Conservation (phyloP, 2,888 invertebrate species). For the Spilarctia lutea region DNA sequence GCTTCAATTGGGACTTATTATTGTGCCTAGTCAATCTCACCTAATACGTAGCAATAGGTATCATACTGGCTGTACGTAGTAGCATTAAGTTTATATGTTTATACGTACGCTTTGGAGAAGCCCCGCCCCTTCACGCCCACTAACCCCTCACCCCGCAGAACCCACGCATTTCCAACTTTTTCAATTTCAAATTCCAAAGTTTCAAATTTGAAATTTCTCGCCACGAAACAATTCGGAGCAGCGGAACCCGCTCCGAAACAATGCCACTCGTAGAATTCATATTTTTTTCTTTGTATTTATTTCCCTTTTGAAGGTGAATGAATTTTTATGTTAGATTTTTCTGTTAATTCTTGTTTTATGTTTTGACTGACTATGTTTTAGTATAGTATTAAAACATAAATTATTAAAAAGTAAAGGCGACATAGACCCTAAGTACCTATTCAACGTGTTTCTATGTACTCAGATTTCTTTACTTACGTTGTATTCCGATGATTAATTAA, state of each 20-base stretch:
- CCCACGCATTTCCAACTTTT: conserved; percentile 60
- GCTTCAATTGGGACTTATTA: background rate
- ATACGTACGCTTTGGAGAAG: conserved; percentile 56
- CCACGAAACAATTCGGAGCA: conserved; percentile 66
- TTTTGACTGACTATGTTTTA: background rate
- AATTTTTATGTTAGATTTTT: conserved; percentile 22
- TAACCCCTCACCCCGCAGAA: conserved; percentile 61
- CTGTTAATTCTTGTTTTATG: conserved; percentile 1
- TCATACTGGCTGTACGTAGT: conserved; percentile 21
- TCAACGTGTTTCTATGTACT: too few species aligned
- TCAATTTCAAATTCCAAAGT: conserved; percentile 73
- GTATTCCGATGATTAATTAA: background rate
- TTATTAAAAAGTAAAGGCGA: background rate
- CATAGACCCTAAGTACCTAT: too few species aligned
- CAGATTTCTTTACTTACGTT: background rate
- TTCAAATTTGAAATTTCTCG: conserved; percentile 73
- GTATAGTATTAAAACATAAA: background rate
- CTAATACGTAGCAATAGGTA: conserved; percentile 32
- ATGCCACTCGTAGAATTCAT: conserved; percentile 55
- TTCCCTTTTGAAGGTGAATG: conserved; percentile 18
- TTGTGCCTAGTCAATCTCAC: background rate
- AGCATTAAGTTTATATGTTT: conserved; percentile 53
- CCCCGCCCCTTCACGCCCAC: conserved; percentile 70
- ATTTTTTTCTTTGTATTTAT: conserved; percentile 29
- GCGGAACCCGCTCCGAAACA: conserved; percentile 59